Conservation (phyloP, 2,797 vertebrate genomes). For the Intellagama lesueurii region DNA sequence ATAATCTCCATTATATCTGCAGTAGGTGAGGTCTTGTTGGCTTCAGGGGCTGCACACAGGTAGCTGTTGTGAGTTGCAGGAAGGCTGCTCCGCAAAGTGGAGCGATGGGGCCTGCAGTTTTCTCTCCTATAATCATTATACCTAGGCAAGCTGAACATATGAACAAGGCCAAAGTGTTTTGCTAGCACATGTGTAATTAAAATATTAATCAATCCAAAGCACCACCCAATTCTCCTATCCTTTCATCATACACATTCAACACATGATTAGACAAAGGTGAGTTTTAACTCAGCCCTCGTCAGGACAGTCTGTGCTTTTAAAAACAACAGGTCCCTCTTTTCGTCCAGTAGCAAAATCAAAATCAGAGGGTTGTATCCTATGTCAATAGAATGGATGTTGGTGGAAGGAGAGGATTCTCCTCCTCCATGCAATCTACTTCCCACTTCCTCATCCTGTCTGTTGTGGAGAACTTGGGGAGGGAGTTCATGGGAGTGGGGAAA, state of each 20-base stretch:
- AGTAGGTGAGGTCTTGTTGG: too few species aligned
- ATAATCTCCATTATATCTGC: too few species aligned
- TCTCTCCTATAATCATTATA: too few species aligned
- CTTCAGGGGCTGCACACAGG: too few species aligned
- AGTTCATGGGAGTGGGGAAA: background rate
- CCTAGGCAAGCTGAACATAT: background rate
- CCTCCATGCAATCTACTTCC: background rate
- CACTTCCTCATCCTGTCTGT: background rate
- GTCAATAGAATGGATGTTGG: background rate
- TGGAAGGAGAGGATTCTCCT: background rate
- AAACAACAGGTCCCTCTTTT: background rate
- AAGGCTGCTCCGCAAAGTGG: too few species aligned
- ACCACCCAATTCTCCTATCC: background rate
- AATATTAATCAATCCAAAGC: background rate
- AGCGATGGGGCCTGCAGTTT: too few species aligned
- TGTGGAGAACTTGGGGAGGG: background rate
- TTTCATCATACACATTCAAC: background rate
- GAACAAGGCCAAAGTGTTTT: background rate
- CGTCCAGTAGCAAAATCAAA: background rate
- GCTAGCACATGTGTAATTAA: background rate
- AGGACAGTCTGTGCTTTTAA: background rate
- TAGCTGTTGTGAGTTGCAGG: too few species aligned
- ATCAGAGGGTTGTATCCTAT: background rate
- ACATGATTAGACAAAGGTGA: background rate
- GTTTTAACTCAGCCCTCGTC: background rate